Percentiles rank a stretch among this genome's conserved stretches.
Conservation (phyloP, 2,113 vertebrate genomes). For the Condylura cristata region DNA sequence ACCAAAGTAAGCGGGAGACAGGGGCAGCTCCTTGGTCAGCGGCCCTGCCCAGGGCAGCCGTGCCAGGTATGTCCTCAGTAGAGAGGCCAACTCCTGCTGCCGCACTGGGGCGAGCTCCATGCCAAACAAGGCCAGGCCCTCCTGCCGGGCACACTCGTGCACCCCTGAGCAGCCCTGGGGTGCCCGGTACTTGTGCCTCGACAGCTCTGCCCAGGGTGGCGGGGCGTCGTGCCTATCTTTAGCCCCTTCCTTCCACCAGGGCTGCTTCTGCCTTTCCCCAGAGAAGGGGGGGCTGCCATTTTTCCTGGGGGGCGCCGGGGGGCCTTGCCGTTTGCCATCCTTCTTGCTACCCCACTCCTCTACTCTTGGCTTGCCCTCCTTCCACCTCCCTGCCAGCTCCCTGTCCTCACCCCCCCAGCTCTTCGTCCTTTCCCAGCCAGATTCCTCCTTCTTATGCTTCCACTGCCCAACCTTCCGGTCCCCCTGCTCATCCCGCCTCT, state of each 20-base stretch:
- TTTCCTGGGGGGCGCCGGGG: conserved; percentile 37
- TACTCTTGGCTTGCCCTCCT: fast-evolving
- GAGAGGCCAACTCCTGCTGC: conserved; percentile 84
- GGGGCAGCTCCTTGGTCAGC: conserved; percentile 76
- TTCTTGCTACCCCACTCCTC: neutral
- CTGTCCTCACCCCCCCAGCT: conserved; percentile 26
- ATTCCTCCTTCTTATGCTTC: conserved; percentile 59
- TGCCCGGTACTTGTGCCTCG: conserved; percentile 78
- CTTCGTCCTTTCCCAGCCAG: conserved; percentile 45
- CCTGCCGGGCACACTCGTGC: conserved; percentile 87
- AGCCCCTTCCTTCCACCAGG: conserved; percentile 58
- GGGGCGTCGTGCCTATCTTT: neutral
- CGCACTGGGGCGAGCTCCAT: conserved; percentile 84
- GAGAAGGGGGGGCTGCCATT: neutral
- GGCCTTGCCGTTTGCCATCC: neutral
- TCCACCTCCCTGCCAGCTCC: fast-evolving
- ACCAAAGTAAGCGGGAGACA: conserved; percentile 85
- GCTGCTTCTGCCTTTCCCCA: conserved; percentile 57
- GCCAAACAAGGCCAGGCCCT: conserved; percentile 84
- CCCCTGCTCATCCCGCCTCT: neutral
- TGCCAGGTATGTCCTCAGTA: conserved; percentile 88
- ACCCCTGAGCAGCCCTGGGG: conserved; percentile 85
- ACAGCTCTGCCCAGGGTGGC: conserved; percentile 81
- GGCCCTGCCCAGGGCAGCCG: conserved; percentile 78
- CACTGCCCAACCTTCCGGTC: conserved; percentile 8